Evolutionary conservation across 2,113 vertebrate species (phyloP), one percentile per base, ranked within the genome.

Genomic region (Paramormyrops kingsleyae): DNA sequence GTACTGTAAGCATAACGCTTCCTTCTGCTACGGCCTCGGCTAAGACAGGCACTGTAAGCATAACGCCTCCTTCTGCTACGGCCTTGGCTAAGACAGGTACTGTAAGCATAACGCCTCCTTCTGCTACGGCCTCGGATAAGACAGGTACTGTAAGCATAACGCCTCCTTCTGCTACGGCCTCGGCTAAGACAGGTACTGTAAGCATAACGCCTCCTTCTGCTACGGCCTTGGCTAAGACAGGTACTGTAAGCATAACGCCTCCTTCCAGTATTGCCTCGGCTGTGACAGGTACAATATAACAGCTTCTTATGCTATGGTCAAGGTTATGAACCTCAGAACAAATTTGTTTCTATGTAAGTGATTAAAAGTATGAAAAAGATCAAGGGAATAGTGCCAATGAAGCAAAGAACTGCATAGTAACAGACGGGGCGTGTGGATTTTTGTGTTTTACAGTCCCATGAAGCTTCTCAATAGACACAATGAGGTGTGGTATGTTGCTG

Each of bases 391-490:
- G 17, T 84, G 83, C 24, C 24, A 80, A 17, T 21, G 7, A 83
- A 83, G 83, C 44, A 89, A 24, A 19, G 74, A 80, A 80, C 15
- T 0, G 4, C 35, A 80, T 35, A 42, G 35, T 42, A 80, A 15
- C 17, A 80, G 74, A 80, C 2, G 39, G 4, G 13, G 3, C 7
- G 31, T 92, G 83, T 91, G 47, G 92, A 49, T 92, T 84, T 93
- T 70, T 93, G 88, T 91, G 87, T 92, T 88, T 90, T 92, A 6
- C 35, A 97, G 96, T 89, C 96, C 96, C 62, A 91, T 95, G 91
- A 97, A 95, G 94, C 91, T 96, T 83, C 1, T 96, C 88, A 94
- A 96, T 93, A 94, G 96, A 53, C 96, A 96, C 92, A 97, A 96
- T 44, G 96, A 97, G 92, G 94, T 97, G 53, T 97, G 96, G 96